phyloP scores from a whole-genome alignment of 2,797 vertebrate species.

The Cyclura pinguis region DNA sequence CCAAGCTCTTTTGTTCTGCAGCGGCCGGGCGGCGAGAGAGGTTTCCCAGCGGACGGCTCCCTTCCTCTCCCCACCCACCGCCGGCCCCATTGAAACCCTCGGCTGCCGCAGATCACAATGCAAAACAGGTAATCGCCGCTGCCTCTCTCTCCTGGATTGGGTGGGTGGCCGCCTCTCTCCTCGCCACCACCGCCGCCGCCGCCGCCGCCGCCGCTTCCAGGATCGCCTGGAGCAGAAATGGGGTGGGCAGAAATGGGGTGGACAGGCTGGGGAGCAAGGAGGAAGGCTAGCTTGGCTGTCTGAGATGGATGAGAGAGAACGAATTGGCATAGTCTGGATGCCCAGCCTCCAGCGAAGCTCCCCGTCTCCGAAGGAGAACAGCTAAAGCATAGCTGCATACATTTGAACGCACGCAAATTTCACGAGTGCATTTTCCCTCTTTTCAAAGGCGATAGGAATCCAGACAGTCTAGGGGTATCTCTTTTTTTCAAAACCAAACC shows the following conservation, averaged over 20 bases:
- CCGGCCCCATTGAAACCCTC: conserved; percentile 28
- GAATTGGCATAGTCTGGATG: background rate
- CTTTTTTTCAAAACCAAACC: background rate
- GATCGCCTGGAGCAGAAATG: conserved; percentile 1
- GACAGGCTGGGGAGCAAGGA: background rate
- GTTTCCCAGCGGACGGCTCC: background rate
- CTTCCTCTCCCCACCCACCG: background rate
- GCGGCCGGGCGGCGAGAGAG: conserved; percentile 19
- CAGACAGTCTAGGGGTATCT: background rate
- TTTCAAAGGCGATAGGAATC: background rate
- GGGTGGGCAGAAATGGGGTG: background rate
- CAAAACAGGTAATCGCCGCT: conserved; percentile 40
- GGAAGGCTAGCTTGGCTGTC: background rate
- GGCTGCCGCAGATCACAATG: conserved; percentile 41
- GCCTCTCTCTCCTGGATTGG: background rate
- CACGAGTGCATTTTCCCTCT: background rate
- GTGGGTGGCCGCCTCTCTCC: background rate
- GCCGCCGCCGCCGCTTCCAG: background rate
- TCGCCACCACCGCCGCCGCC: background rate
- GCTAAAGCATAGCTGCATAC: background rate
- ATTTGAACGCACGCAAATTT: background rate
- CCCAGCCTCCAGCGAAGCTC: background rate
- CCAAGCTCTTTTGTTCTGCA: conserved; percentile 17
- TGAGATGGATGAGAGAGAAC: background rate
- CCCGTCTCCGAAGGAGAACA: background rate